Base-by-base conservation (phyloP, 2,888 invertebrate genomes). In the Labia minor region DNA sequence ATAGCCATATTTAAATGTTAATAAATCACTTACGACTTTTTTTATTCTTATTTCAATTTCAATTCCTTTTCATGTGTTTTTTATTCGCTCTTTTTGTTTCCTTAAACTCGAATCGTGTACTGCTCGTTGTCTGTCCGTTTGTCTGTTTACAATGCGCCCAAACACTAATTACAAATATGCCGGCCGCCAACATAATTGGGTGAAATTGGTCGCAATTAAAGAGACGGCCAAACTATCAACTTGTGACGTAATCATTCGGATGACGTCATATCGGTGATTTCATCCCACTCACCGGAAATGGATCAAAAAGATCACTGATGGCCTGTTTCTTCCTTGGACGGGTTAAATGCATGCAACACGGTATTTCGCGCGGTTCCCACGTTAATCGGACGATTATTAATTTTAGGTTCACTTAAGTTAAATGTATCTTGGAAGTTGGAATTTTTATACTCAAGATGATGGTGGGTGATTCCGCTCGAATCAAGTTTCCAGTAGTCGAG, bases 401-500 rank as follows among this genome's bases (percentile, higher is more conserved):
- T 49, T n/a, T n/a, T 14, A 49, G 14, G 49, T 49, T 49, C 49
- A 49, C 49, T 49, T 49, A n/a, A 49, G 49, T 11, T 49, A 49
- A 49, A 49, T 8, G 49, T 49, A 49, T 49, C 49, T 49, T 49
- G 49, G 49, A 49, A 49, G 49, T 14, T 49, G 49, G 49, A 49
- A 49, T 49, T 49, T 49, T 49, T 49, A 49, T 49, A 3, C n/a
- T n/a, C n/a, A n/a, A n/a, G n/a, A n/a, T n/a, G n/a, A n/a, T 49
- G 14, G 16, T 49, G 49, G 26, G 49, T 49, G 49, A 49, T 49
- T 49, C 49, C 49, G 49, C 49, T 49, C n/a, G n/a, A 49, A 49
- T 49, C 49, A 49, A 49, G 49, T 49, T 49, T 49, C 49, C 49
- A 49, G 49, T 49, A 49, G 49, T 49, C 49, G 16, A 49, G 49